phyloP scores from a whole-genome alignment of 2,888 invertebrate species.

The Sesamia inferens region DNA sequence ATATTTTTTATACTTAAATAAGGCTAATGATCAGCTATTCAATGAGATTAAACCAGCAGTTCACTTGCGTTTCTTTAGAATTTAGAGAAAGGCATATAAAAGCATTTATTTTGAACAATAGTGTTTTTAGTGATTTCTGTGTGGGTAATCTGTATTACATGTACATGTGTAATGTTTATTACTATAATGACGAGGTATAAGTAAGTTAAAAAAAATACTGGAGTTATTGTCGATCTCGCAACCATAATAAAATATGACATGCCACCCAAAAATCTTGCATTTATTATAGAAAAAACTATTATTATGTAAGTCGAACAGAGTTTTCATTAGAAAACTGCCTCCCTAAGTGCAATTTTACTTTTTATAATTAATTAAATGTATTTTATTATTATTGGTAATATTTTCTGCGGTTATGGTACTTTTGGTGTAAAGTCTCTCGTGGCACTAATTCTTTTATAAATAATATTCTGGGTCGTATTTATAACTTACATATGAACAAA shows the following conservation, averaged over 20 bases:
- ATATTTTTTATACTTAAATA: background rate
- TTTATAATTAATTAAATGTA: slow-evolving; percentile 67
- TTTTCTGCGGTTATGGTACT: slow-evolving; percentile 79
- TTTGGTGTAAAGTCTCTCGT: slow-evolving; percentile 64
- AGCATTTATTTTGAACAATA: background rate
- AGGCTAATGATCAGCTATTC: background rate
- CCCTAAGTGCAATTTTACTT: slow-evolving; percentile 85
- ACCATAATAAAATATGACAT: slow-evolving; percentile 72
- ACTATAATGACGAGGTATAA: too few species aligned
- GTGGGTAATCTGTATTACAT: background rate
- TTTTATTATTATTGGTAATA: slow-evolving; percentile 65
- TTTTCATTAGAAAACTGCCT: slow-evolving; percentile 77
- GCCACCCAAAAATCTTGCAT: slow-evolving; percentile 88
- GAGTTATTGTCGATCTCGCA: slow-evolving; percentile 62
- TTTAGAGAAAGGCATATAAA: background rate
- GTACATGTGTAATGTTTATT: background rate
- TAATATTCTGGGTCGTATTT: slow-evolving; percentile 71
- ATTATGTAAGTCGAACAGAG: slow-evolving; percentile 76
- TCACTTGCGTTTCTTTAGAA: background rate
- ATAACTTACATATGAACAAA: slow-evolving; percentile 67
- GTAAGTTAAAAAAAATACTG: background rate
- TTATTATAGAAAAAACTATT: slow-evolving; percentile 80
- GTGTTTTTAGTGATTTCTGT: background rate
- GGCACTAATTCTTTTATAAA: slow-evolving; percentile 66
- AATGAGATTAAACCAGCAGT: background rate